These are phyloP conservation scores for Gadopsis bispinosus DNA, from an alignment of 2,797 vertebrate species.

Conservation along the genomic window DNA sequence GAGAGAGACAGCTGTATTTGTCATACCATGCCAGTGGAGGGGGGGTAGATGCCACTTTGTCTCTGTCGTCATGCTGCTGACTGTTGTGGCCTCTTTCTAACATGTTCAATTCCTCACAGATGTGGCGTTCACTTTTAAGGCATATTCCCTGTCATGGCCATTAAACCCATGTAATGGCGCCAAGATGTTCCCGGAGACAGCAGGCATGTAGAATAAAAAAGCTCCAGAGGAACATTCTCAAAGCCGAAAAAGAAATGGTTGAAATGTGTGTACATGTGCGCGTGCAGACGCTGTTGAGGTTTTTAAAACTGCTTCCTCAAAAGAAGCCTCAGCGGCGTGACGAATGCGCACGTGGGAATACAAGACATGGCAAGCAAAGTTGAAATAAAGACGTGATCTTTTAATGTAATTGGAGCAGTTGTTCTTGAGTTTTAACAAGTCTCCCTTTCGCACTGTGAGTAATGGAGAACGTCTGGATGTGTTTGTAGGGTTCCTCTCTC, in stretches of 20 bases:
- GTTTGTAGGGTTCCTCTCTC: constrained; percentile 50
- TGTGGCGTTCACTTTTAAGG: constrained; percentile 82
- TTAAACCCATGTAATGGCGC: constrained; percentile 79
- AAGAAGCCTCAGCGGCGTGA: constrained; percentile 52
- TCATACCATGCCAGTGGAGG: constrained; percentile 49
- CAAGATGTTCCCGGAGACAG: constrained; percentile 81
- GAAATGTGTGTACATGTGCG: constrained; percentile 47
- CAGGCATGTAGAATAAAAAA: constrained; percentile 56
- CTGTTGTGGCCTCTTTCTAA: constrained; percentile 81
- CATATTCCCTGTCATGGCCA: constrained; percentile 81
- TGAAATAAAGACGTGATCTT: constrained; percentile 50
- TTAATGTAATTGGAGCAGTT: constrained; percentile 61
- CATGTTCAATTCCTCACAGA: constrained; percentile 82
- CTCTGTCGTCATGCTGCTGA: constrained; percentile 75
- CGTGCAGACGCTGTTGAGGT: constrained; percentile 41
- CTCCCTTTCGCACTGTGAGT: constrained; percentile 48
- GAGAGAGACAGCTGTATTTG: constrained; percentile 55
- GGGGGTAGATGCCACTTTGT: constrained; percentile 68
- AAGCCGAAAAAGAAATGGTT: constrained; percentile 39
- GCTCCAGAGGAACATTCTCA: constrained; percentile 41
- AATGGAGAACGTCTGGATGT: constrained; percentile 60
- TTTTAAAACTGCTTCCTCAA: constrained; percentile 45
- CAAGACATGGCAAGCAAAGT: constrained; percentile 15
- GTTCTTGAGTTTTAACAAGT: constrained; percentile 74
- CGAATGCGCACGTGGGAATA: constrained; percentile 41